Percentiles rank a stretch among this genome's conserved stretches.
Conservation (phyloP, 1,140 invertebrate genomes). For the Argopecten irradians region DNA sequence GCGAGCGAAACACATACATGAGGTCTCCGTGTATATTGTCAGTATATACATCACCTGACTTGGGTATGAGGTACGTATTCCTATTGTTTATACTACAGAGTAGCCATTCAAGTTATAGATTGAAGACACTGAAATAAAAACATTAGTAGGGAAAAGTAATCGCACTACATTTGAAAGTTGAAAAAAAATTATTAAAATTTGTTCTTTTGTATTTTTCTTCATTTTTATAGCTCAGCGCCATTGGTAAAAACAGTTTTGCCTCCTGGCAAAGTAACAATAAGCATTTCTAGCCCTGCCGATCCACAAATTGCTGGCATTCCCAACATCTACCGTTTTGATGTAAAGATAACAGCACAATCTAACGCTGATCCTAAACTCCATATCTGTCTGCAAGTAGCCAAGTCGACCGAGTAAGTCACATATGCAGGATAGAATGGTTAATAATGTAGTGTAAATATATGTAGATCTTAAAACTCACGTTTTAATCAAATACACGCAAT, state of each 20-base stretch:
- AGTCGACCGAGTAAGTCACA: not conserved
- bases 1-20: not conserved
- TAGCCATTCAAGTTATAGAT: no score
- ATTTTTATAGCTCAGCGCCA: not conserved
- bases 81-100: not conserved
- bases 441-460: no score
- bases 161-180: no score
- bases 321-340: not conserved
- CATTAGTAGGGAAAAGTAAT: no score
- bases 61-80: not conserved
- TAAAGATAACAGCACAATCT: not conserved
- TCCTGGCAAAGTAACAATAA: not conserved
- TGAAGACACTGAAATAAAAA: no score
- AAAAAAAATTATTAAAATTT: no score
- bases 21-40: not conserved
- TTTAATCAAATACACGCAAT: no score
- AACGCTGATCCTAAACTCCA: not conserved
- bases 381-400: not conserved
- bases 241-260: not conserved
- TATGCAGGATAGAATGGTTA: no score
- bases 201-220: no score
- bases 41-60: not conserved
- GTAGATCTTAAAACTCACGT: no score
- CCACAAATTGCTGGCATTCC: not conserved
- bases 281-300: not conserved